Conservation (phyloP, 2,797 vertebrate species). For the Pelochelys cantorii region DNA sequence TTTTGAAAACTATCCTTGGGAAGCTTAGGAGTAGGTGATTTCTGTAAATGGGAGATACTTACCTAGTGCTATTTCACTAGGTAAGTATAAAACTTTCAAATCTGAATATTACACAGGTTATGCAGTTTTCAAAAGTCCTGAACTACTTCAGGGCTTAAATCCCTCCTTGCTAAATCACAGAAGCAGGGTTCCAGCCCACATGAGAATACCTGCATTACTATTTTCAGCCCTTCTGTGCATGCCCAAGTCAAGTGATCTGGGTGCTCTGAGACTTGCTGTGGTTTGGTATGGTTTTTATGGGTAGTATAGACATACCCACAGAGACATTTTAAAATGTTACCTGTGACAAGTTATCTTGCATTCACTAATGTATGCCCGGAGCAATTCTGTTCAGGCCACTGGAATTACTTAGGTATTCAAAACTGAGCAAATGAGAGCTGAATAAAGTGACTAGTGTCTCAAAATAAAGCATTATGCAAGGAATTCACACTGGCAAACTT, state of each 20-base stretch:
- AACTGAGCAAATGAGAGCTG: not conserved
- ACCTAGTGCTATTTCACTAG: conserved; percentile 76
- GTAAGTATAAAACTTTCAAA: conserved; percentile 52
- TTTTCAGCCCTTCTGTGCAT: not conserved
- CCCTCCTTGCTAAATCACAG: fast-evolving
- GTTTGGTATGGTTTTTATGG: not conserved
- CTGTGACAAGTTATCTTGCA: not conserved
- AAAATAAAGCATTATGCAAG: conserved; percentile 41
- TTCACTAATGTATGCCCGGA: not conserved
- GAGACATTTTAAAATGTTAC: not conserved
- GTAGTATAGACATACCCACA: not conserved
- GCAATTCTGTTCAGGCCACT: not conserved
- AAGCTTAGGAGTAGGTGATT: conserved; percentile 83
- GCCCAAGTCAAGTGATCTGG: not conserved
- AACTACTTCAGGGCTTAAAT: conserved; percentile 22
- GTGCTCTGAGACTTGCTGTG: not conserved
- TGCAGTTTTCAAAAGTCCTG: not conserved
- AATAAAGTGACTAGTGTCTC: conserved; percentile 3
- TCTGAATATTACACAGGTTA: not conserved
- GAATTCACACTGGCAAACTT: conserved; percentile 16
- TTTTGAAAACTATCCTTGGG: conserved; percentile 76
- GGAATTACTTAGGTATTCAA: not conserved
- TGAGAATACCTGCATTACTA: not conserved
- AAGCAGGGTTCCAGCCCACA: too few species aligned
- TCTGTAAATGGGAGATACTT: conserved; percentile 82